phyloP scores from a whole-genome alignment of 2,888 invertebrate species.

The Drosophila neotestacea region DNA sequence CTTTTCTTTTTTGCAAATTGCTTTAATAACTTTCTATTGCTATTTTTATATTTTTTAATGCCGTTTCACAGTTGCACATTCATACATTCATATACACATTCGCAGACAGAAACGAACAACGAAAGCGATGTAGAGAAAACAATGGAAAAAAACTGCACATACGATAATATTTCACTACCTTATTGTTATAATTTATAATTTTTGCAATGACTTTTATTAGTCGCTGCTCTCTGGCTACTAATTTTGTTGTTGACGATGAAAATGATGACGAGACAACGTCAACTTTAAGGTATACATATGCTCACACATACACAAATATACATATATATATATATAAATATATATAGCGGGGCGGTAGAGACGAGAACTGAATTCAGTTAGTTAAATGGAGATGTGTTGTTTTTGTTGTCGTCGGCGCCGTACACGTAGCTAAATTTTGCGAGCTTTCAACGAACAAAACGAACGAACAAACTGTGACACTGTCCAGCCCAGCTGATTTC shows the following conservation, averaged over 20 bases:
- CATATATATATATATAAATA: constrained; percentile 34
- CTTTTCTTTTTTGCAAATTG: constrained; percentile 57
- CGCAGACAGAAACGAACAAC: constrained; percentile 32
- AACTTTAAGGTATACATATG: constrained; percentile 64
- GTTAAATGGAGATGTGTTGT: constrained; percentile 38
- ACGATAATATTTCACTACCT: constrained; percentile 67
- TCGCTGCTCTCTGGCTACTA: constrained; percentile 29
- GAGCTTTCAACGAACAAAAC: constrained; percentile 77
- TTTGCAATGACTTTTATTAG: constrained; percentile 45
- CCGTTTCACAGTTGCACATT: constrained; percentile 36
- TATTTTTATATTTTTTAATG: constrained; percentile 72
- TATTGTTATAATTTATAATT: constrained; percentile 56
- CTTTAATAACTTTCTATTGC: constrained; percentile 81
- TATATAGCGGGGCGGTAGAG: constrained; percentile 42
- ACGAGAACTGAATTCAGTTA: constrained; percentile 54
- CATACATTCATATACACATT: constrained; percentile 27
- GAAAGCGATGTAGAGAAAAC: constrained; percentile 43
- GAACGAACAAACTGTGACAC: constrained; percentile 58
- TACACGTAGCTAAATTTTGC: constrained; percentile 62
- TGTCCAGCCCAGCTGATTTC: constrained; percentile 59
- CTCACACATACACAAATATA: constrained; percentile 30
- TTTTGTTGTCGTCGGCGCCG: constrained; percentile 50
- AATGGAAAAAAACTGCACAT: constrained; percentile 58
- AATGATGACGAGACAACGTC: constrained; percentile 57
- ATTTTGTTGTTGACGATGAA: constrained; percentile 31